Conservation (phyloP, 2,113 vertebrate genomes). For the Rousettus leschenaultii region DNA sequence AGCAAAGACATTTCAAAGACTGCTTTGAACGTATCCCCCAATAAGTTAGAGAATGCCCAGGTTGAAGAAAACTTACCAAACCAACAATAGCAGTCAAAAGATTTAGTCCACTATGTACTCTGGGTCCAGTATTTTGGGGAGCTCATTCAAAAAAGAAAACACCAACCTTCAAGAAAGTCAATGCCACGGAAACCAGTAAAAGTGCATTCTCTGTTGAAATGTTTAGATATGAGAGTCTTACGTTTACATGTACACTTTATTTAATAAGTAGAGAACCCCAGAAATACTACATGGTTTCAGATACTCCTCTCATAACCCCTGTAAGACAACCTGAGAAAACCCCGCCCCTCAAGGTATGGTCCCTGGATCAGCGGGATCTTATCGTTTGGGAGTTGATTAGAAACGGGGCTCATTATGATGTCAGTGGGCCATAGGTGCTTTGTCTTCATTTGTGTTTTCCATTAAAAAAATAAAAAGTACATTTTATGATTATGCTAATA, state of each 20-base stretch:
- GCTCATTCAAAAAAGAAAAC: neutral
- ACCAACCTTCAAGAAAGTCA: neutral
- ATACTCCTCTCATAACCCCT: neutral
- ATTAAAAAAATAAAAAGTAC: neutral
- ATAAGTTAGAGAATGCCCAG: neutral
- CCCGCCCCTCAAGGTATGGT: neutral
- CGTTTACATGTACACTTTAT: neutral
- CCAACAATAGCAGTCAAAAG: neutral
- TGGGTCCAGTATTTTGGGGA: neutral
- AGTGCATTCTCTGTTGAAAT: neutral
- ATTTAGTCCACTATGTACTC: neutral
- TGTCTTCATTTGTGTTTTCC: neutral
- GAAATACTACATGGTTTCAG: neutral
- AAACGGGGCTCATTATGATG: neutral
- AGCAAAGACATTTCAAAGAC: constrained; percentile 7
- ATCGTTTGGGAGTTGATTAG: neutral
- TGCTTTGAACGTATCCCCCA: neutral
- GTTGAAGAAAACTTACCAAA: neutral
- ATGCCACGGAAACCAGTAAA: neutral
- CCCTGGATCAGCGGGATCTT: neutral
- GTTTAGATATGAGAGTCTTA: neutral
- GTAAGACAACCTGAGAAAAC: neutral
- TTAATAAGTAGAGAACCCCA: neutral
- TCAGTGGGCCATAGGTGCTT: neutral
- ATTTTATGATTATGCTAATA: neutral